phyloP scores from a whole-genome alignment of 1,140 invertebrate genomes.

The Plectrocnemia conspersa region DNA sequence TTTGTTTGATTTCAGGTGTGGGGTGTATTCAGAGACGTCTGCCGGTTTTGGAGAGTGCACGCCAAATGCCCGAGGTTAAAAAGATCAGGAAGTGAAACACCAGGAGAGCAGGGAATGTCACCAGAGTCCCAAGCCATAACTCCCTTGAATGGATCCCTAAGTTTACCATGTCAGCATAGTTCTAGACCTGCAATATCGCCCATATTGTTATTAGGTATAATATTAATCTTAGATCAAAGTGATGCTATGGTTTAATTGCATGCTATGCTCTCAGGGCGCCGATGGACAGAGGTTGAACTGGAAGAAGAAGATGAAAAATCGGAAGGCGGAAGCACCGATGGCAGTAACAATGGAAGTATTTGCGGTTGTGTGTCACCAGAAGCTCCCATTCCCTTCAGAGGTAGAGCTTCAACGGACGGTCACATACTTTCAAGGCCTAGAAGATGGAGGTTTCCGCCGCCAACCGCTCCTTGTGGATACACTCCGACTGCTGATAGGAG shows the following conservation, averaged over 20 bases:
- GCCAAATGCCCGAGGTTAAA: slow-evolving; percentile 59
- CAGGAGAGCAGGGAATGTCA: slow-evolving; percentile 23
- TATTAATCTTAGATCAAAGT: neutral
- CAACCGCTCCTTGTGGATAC: slow-evolving; percentile 37
- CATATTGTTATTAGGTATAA: slow-evolving; percentile 32
- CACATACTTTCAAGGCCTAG: slow-evolving; percentile 49
- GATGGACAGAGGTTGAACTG: slow-evolving; percentile 48
- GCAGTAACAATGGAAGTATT: slow-evolving; percentile 30
- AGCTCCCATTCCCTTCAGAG: slow-evolving; percentile 54
- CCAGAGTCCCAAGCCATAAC: slow-evolving; percentile 40
- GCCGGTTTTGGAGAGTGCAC: slow-evolving; percentile 63
- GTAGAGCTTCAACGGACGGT: slow-evolving; percentile 60
- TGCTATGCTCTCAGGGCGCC: slow-evolving; percentile 35
- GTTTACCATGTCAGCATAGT: slow-evolving; percentile 13
- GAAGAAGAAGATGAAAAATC: slow-evolving; percentile 43
- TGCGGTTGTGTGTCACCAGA: slow-evolving; percentile 35
- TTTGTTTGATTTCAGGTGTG: slow-evolving; percentile 57
- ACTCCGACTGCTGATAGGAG: slow-evolving; percentile 48
- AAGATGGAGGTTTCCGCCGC: slow-evolving; percentile 51
- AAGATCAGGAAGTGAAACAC: slow-evolving; percentile 52
- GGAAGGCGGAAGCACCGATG: slow-evolving; percentile 36
- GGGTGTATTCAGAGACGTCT: slow-evolving; percentile 62
- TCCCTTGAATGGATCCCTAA: slow-evolving; percentile 33
- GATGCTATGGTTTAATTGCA: neutral
- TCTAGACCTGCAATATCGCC: slow-evolving; percentile 28